These are phyloP conservation scores for Gambusia holbrooki DNA, from an alignment of 2,113 vertebrate genomes.

Conservation along the genomic window DNA sequence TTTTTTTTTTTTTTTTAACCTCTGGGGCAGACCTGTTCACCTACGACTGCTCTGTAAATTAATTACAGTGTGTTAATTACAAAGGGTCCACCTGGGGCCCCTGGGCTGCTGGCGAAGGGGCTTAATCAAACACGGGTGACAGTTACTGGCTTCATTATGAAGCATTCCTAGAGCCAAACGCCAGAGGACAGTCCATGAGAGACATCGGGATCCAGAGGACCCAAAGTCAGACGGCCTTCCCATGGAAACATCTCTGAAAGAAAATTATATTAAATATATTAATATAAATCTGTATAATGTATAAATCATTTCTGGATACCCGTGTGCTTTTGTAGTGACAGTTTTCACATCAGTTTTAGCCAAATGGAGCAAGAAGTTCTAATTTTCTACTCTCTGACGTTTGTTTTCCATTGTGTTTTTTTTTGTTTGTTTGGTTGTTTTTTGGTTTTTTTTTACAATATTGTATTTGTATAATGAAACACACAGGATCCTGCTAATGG, in stretches of 20 bases:
- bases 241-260: not conserved
- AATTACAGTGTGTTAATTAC: conserved; percentile 80
- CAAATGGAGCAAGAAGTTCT: not conserved
- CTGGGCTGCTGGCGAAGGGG: conserved; percentile 44
- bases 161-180: conserved; percentile 48
- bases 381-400: conserved; percentile 1
- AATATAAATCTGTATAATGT: not conserved
- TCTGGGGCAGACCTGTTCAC: conserved; percentile 49
- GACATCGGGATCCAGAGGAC: conserved; percentile 31
- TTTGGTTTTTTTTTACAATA: conserved; percentile 17
- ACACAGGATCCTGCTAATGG: not conserved
- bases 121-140: conserved; percentile 74
- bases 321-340: conserved; percentile 26
- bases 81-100: conserved; percentile 71
- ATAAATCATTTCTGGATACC: conserved; percentile 32
- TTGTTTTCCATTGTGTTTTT: conserved; percentile 2
- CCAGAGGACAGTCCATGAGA: conserved; percentile 39
- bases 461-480: conserved; percentile 47
- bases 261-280: too few relatives aligned
- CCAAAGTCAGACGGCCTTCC: not conserved
- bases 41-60: conserved; percentile 65
- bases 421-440: too few relatives aligned
- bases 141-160: conserved; percentile 77
- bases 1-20: conserved; percentile 33
- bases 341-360: conserved; percentile 35